phyloP scores from a whole-genome alignment of 2,797 vertebrate species.

The Calcarius lapponicus region DNA sequence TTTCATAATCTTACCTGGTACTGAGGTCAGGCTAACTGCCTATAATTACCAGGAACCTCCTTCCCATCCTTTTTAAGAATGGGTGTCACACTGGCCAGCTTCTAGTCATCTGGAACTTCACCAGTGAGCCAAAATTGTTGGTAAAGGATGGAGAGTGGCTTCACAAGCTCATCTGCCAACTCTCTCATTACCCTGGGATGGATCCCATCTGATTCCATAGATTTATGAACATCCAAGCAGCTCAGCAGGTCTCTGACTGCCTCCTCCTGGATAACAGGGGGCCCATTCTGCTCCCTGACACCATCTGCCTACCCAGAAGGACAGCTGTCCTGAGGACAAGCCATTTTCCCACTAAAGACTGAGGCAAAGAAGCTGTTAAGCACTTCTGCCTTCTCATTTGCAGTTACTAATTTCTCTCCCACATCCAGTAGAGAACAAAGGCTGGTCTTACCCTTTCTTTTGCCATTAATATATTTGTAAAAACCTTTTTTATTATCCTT shows the following conservation, averaged over 20 bases:
- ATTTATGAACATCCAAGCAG: rapidly evolving
- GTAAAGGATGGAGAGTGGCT: background rate
- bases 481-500: background rate
- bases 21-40: background rate
- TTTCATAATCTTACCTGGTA: too few species aligned
- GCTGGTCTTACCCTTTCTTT: background rate
- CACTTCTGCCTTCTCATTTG: too few species aligned
- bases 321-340: background rate
- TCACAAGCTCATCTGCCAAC: background rate
- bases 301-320: background rate
- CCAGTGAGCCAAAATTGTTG: background rate
- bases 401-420: background rate
- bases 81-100: background rate
- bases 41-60: background rate
- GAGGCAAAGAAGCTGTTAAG: background rate
- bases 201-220: background rate
- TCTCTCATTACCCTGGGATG: background rate
- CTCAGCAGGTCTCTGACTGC: background rate
- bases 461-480: background rate
- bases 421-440: background rate
- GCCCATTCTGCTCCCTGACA: background rate
- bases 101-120: background rate
- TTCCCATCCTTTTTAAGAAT: background rate
- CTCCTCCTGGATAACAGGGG: background rate
- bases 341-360: background rate